These are phyloP conservation scores for Notodonta ziczac DNA, from an alignment of 2,888 invertebrate genomes.

Conservation along the genomic window DNA sequence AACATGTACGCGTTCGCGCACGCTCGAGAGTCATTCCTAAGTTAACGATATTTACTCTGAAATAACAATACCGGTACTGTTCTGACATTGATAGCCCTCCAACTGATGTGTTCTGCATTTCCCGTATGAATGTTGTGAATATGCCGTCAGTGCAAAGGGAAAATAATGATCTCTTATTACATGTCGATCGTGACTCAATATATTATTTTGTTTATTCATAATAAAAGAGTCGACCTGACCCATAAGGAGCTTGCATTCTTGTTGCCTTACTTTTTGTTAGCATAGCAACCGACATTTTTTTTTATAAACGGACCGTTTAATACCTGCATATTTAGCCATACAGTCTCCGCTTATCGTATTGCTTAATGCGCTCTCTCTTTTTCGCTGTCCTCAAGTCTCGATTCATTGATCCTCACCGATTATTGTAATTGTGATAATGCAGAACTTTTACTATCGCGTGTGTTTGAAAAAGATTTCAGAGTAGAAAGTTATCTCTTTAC, in stretches of 20 bases:
- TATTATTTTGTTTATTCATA: neutral
- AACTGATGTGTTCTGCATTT: constrained; percentile 43
- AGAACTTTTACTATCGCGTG: constrained; percentile 62
- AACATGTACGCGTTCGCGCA: constrained; percentile 61
- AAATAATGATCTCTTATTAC: constrained; percentile 36
- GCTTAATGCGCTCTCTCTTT: constrained; percentile 49
- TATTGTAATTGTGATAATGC: constrained; percentile 67
- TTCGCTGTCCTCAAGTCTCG: constrained; percentile 18
- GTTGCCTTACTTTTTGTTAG: constrained; percentile 69
- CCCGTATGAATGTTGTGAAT: constrained; percentile 4
- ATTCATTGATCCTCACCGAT: constrained; percentile 63
- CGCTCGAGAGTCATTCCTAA: constrained; percentile 55
- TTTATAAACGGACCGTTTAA: constrained; percentile 67
- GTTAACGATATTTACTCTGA: constrained; percentile 67
- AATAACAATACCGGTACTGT: constrained; percentile 60
- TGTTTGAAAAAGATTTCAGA: constrained; percentile 35
- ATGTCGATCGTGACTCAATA: constrained; percentile 6
- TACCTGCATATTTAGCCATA: constrained; percentile 58
- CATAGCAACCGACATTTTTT: constrained; percentile 73
- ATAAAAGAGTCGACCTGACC: constrained; percentile 37
- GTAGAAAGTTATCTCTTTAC: constrained; percentile 58
- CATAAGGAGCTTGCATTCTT: constrained; percentile 54
- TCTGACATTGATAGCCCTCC: constrained; percentile 58
- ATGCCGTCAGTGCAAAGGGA: neutral
- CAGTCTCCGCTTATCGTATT: constrained; percentile 60